A percentile compares a stretch with the other conserved stretches of the same genome.
Conservation (phyloP, 1,140 invertebrate species). For the Drosophila suzukii region DNA sequence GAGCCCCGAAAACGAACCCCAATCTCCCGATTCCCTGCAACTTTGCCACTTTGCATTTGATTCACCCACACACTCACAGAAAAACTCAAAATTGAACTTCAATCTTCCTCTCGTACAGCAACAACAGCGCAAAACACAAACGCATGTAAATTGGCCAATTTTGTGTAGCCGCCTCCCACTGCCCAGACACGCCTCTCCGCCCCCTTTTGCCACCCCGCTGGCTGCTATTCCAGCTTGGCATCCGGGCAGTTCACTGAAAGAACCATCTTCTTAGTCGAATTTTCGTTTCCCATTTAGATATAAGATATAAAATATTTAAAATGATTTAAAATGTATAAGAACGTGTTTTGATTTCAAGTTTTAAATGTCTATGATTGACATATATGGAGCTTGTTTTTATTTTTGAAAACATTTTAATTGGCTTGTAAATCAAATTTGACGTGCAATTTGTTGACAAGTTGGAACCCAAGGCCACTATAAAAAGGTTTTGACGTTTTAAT, state of each 20-base stretch:
- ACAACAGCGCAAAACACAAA: slow-evolving; percentile 58
- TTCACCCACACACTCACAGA: slow-evolving; percentile 29
- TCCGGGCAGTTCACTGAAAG: not conserved
- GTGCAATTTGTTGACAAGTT: no score
- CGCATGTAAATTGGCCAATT: slow-evolving; percentile 80
- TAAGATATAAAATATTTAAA: no score
- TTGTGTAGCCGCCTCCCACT: slow-evolving; percentile 48
- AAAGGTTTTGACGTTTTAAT: no score
- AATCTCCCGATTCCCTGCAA: slow-evolving; percentile 31
- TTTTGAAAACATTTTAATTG: no score
- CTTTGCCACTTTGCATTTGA: slow-evolving; percentile 65
- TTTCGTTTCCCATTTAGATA: no score
- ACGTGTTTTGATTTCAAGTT: no score
- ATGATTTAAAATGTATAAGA: no score
- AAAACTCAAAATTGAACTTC: slow-evolving; percentile 66
- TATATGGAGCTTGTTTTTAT: no score
- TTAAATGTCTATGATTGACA: no score
- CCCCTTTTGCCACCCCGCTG: not conserved
- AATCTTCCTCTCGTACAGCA: slow-evolving; percentile 51
- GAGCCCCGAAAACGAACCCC: no score
- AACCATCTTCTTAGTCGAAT: not conserved
- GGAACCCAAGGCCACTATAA: no score
- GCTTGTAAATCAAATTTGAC: no score
- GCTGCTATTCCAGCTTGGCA: slow-evolving; percentile 19
- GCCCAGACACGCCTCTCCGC: slow-evolving; percentile 24